Evolutionary conservation across 1,140 invertebrate species (phyloP).

Genomic region (Rhopalosiphum maidis): DNA sequence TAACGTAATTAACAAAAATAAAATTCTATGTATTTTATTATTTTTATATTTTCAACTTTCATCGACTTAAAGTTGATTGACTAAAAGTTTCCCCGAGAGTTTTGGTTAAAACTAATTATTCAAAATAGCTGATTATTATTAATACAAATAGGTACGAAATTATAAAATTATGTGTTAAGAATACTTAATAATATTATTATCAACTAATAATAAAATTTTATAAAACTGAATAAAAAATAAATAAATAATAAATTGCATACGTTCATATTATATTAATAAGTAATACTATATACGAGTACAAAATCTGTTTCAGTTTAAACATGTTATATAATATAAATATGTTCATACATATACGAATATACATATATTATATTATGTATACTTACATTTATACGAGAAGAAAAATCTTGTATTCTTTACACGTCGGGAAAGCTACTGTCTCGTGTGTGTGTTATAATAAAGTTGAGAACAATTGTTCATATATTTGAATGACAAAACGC

Average conservation of each 20-base stretch:
- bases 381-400: background rate
- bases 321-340: background rate
- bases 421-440: background rate
- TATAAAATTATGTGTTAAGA: background rate
- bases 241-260: background rate
- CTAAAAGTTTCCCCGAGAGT: background rate
- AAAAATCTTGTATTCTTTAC: conserved; percentile 8
- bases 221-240: background rate
- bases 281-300: background rate
- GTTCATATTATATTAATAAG: background rate
- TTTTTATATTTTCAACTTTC: background rate
- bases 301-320: background rate
- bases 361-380: background rate
- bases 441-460: background rate
- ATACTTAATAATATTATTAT: background rate
- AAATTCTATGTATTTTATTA: background rate
- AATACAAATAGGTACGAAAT: background rate
- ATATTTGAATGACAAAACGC: background rate
- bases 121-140: background rate
- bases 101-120: background rate
- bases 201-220: background rate
- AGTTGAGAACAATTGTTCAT: background rate
- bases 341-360: background rate
- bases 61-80: background rate
- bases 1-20: background rate